Evolutionary conservation across 2,797 vertebrate species (phyloP).

Genomic region (Glossophaga mutica): DNA sequence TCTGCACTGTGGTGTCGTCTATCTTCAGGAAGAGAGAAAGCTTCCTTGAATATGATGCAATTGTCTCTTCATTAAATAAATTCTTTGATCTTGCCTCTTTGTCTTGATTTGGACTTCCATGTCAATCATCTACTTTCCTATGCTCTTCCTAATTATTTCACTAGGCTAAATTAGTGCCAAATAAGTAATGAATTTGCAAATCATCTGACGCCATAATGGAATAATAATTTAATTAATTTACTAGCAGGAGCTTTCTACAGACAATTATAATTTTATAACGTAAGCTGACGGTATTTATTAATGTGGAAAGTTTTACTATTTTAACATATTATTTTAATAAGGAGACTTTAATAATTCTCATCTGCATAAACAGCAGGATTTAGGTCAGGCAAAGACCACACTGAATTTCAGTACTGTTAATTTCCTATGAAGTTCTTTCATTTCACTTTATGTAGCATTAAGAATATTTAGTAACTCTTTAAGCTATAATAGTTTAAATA

Average conservation of each 20-base stretch:
- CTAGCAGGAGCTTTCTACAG: conserved; percentile 68
- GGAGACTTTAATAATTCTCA: conserved; percentile 57
- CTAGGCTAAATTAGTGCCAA: conserved; percentile 83
- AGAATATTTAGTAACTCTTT: not conserved
- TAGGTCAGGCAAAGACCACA: not conserved
- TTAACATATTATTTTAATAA: conserved; percentile 76
- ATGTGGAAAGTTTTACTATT: conserved; percentile 76
- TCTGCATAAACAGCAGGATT: not conserved
- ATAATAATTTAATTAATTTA: conserved; percentile 82
- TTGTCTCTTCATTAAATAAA: conserved; percentile 51
- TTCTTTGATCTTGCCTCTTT: conserved; percentile 73
- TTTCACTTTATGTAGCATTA: not conserved
- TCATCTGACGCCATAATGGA: conserved; percentile 75
- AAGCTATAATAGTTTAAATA: not conserved
- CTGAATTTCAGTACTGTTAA: not conserved
- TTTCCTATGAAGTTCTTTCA: conserved; percentile 37
- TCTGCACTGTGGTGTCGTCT: not conserved
- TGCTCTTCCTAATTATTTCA: conserved; percentile 82
- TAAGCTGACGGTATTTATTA: conserved; percentile 73
- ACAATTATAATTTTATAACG: conserved; percentile 72
- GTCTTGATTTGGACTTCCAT: conserved; percentile 79
- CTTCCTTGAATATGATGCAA: not conserved
- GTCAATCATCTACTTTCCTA: conserved; percentile 77
- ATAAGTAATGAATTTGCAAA: conserved; percentile 84
- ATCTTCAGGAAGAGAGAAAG: not conserved